These are phyloP conservation scores for Passerina amoena DNA, from an alignment of 2,113 vertebrate genomes.

Conservation along the genomic window DNA sequence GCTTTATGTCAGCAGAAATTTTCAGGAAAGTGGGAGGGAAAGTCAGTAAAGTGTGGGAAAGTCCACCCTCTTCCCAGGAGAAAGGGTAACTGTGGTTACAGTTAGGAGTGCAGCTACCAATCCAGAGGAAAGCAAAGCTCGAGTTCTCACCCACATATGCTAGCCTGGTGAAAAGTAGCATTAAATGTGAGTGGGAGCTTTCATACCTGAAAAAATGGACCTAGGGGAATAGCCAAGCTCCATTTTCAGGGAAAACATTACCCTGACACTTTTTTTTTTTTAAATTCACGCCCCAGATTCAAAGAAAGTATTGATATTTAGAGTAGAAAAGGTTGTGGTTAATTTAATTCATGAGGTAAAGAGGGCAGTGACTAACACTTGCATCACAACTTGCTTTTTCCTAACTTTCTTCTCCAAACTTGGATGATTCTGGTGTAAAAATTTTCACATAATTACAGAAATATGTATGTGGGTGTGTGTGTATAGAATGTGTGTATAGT, in stretches of 20 bases:
- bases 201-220: background rate
- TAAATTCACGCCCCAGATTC: background rate
- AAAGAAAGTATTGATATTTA: background rate
- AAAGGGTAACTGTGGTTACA: background rate
- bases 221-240: background rate
- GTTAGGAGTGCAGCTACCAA: background rate
- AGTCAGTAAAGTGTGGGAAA: background rate
- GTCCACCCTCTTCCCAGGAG: background rate
- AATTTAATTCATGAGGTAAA: background rate
- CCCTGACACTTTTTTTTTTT: background rate
- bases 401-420: background rate
- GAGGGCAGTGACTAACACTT: background rate
- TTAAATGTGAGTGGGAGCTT: background rate
- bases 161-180: background rate
- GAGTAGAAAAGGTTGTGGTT: background rate
- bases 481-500: background rate
- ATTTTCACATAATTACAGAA: background rate
- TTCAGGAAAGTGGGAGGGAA: background rate
- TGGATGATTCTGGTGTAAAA: background rate
- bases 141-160: background rate
- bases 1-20: background rate
- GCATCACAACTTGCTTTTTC: background rate
- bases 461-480: background rate
- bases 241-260: background rate
- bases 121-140: background rate